Base-by-base conservation (phyloP, 1,140 invertebrate species). In the Trichomalopsis sarcophagae region DNA sequence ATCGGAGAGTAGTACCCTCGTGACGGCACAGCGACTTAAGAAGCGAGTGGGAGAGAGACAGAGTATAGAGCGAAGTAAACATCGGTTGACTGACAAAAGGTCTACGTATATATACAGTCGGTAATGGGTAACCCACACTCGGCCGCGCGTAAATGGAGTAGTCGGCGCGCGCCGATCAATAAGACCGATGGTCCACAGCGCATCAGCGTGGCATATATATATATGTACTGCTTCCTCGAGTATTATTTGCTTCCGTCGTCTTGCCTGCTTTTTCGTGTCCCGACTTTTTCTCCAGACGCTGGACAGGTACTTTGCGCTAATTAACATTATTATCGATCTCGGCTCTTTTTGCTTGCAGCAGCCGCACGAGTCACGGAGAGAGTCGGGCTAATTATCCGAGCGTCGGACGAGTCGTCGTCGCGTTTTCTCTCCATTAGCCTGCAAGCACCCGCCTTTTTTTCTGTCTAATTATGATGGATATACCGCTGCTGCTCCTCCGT, bases 81-180 rank as follows among this genome's bases (percentile, higher is more conserved):
- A 71, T 83, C 74, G n/a, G n/a, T 13, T 9, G 66, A 79, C 77
- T 55, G 36, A 88, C 84, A 86, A 88, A 81, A 82, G 84, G 44
- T 1, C 81, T 79, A 86, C 71, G 73, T 86, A 86, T 44, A 44
- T 27, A 44, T 27, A 87, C 68, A 84, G 85, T 76, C 66, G 33
- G 74, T 87, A 86, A 87, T 86, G 85, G 82, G 83, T 83, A 81
- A 79, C 44, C 40, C 74, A 82, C 80, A 82, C 84, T 87, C 40
- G 66, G 66, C 27, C 27, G 27, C 40, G 81, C n/a, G 81, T 68
- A 84, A 86, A 87, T 86, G 50, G 74, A 73, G 55, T 36, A 36
- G 27, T 36, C 2, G 33, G 44, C 81, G 30, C 27, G 44, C 68
- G 30, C 74, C 81, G 87, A 87, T 86, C 87, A 62, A 87, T 87